Percentiles rank a stretch among this genome's conserved stretches.
Conservation (phyloP, 1,140 invertebrate species). For the Frieseomelitta varia region DNA sequence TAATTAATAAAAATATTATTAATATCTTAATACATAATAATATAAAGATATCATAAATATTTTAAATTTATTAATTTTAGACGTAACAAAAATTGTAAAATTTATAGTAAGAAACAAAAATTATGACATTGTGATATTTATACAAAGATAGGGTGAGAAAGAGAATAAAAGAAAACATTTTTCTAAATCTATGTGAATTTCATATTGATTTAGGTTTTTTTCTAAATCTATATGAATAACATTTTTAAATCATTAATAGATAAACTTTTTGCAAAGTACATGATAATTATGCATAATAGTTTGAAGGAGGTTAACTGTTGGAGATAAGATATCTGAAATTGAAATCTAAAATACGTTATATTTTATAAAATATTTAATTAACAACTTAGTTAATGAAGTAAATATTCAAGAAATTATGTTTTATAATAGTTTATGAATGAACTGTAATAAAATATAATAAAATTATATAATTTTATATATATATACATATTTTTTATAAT, state of each 20-base stretch:
- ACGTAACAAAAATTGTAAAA: neutral
- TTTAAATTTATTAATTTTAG: neutral
- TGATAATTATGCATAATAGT: neutral
- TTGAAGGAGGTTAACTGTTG: neutral
- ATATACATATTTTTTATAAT: too few relatives aligned
- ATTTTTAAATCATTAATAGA: neutral
- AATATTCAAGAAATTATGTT: neutral
- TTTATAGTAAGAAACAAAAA: neutral
- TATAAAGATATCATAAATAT: neutral
- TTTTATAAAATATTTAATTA: neutral
- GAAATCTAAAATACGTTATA: neutral
- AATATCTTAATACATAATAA: neutral
- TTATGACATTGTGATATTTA: neutral
- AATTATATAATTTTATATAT: too few relatives aligned
- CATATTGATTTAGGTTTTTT: too few relatives aligned
- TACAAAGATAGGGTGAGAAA: neutral
- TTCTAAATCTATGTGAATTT: neutral
- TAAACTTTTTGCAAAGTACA: neutral
- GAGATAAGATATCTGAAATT: neutral
- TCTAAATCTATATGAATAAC: too few relatives aligned
- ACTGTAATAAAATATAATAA: too few relatives aligned
- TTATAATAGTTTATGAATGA: neutral
- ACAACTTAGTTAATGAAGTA: too few relatives aligned
- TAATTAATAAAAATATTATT: neutral
- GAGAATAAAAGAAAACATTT: neutral